Evolutionary conservation across 2,113 vertebrate genomes (phyloP).

Genomic region (Dromaius novaehollandiae): DNA sequence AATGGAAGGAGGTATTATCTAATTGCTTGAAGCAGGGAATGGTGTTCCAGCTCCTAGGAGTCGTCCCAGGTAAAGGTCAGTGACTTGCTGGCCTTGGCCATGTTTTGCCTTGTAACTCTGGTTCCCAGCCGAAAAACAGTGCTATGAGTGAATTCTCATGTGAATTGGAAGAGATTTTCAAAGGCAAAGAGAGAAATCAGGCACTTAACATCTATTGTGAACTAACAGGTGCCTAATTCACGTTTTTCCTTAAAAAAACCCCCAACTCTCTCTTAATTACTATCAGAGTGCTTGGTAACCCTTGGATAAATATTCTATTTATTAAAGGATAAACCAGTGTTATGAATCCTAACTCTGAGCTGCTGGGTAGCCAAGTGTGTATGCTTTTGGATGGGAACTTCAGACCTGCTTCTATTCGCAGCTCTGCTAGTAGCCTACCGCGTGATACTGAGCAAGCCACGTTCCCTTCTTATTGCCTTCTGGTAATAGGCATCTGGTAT

Average conservation of each 20-base stretch:
- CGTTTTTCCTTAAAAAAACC: neutral
- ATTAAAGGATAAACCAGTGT: neutral
- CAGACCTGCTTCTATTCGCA: neutral
- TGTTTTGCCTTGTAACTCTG: neutral
- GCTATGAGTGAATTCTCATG: neutral
- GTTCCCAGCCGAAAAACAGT: neutral
- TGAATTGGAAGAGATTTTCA: neutral
- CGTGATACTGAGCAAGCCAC: neutral
- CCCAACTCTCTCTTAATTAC: neutral
- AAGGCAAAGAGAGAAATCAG: neutral
- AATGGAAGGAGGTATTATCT: neutral
- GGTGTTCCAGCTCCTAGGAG: neutral
- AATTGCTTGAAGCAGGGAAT: neutral
- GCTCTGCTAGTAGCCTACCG: neutral
- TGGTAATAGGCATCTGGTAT: neutral
- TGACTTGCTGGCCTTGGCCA: neutral
- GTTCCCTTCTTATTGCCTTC: neutral
- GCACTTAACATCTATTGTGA: neutral
- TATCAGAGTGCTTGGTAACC: neutral
- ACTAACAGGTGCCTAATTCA: neutral
- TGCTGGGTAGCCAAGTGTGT: neutral
- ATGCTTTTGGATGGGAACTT: neutral
- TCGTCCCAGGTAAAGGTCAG: neutral
- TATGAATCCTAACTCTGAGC: neutral
- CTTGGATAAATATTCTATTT: neutral